Base-by-base conservation (phyloP, 2,797 vertebrate genomes). In the Lerista edwardsae region DNA sequence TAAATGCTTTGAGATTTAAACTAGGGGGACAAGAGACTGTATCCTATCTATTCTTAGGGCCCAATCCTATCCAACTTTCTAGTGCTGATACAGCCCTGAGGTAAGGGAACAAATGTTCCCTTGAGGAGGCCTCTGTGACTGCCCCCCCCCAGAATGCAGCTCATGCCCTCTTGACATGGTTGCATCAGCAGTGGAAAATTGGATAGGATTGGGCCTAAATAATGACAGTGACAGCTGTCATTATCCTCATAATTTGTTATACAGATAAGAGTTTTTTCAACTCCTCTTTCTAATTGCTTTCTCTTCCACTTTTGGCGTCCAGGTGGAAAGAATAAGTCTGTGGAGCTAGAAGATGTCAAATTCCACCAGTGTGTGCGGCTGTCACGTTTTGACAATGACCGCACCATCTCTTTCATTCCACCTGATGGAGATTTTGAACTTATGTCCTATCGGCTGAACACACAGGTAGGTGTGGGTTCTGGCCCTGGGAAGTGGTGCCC, bases 291-390 rank as follows among this genome's bases (percentile, higher is more conserved):
- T 80, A 19, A 75, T 9, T 27, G 2, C 39, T 29, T 6, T 41
- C 39, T 72, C 69, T 12, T 29, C 69, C 27, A 34, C 10, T 1
- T 91, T 84, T 90, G 11, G 41, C 76, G 80, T 64, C 31, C 69
- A 98, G 98, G 98, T 93, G 98, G 98, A 65, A 99, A 98, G 92
- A 98, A 98, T 92, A 98, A 98, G 87, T 98, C 98, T 0, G 98
- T 99, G 2, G 98, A 99, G 85, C 93, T 99, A 91, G 98, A 99
- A 83, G 98, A 99, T 29, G 98, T 98, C 2, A 99, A 99, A 94
- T 99, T 99, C 80, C 98, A 99, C 91, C 98, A 98, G 94, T 98
- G 98, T 11, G 98, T 99, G 3, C 98, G 98, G 59, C 96, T 99
- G 61, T 99, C 98, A 36, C 98, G 98, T 93, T 99, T 99, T 41